Percentiles rank a stretch among this genome's conserved stretches.
Evolutionary conservation across 2,888 invertebrate species (phyloP).

Genomic region (Clostera curtula): DNA sequence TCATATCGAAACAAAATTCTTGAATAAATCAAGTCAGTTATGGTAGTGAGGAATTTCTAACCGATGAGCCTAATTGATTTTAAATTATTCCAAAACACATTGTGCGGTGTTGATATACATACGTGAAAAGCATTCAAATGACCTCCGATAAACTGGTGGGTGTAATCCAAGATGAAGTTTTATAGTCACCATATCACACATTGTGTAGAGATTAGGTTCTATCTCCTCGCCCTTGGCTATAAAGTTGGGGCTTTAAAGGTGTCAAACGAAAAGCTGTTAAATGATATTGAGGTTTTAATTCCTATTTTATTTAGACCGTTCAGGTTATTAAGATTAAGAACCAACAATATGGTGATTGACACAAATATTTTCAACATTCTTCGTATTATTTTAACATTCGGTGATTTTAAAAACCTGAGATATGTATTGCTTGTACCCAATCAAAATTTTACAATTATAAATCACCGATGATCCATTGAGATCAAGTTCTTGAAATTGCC

Average conservation of each 20-base stretch:
- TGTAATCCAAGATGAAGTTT: slow-evolving; percentile 26
- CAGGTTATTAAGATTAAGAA: background rate
- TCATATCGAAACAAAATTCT: slow-evolving; percentile 5
- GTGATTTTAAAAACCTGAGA: background rate
- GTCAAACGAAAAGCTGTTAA: too few species aligned
- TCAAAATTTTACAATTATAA: slow-evolving; percentile 14
- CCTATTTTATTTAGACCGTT: background rate
- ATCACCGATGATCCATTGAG: slow-evolving; percentile 18
- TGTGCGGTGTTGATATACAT: slow-evolving; percentile 30
- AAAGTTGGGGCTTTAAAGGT: background rate
- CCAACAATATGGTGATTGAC: background rate
- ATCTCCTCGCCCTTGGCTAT: slow-evolving; percentile 8
- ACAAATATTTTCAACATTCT: too few species aligned
- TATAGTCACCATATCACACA: slow-evolving; percentile 15
- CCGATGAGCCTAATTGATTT: slow-evolving; percentile 38
- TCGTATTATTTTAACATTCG: too few species aligned
- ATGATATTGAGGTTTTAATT: background rate
- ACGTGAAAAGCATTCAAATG: slow-evolving; percentile 39
- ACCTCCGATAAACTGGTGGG: slow-evolving; percentile 31
- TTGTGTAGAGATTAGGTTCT: slow-evolving; percentile 20
- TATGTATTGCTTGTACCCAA: slow-evolving; percentile 4
- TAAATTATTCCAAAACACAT: slow-evolving; percentile 41
- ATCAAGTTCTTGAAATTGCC: slow-evolving; percentile 21
- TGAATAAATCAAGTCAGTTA: slow-evolving; percentile 23
- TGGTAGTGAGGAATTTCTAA: slow-evolving; percentile 32